Base-by-base conservation (phyloP, 1,140 invertebrate genomes). In the Hyles vespertilio region DNA sequence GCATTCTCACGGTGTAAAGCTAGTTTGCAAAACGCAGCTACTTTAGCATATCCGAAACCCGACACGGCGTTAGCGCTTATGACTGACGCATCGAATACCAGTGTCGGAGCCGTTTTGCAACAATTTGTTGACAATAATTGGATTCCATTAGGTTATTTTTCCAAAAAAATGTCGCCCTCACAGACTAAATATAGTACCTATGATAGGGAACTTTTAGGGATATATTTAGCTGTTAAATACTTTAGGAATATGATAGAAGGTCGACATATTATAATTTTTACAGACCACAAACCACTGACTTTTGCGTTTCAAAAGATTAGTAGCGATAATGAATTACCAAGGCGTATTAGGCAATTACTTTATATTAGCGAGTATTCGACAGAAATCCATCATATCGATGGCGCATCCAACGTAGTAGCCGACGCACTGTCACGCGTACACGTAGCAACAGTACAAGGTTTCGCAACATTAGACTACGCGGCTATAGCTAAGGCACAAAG, bases 1-100 rank as follows among this genome's bases (percentile, higher is more conserved):
- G 68, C 79, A 1, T 86, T 85, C 53, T n/a, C 68, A 11, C 22
- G 68, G 32, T 79, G 71, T 52, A 90, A 89, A 61, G 7, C n/a
- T 3, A 40, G 51, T 33, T 32, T 59, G 5, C 36, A 36, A 48
- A 59, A 40, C 1, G 51, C 58, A n/a, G 49, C 11, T 6, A 36
- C 33, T 32, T 54, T 59, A 33, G 32, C 48, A 0, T 12, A 53
- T 11, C 58, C 58, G 5, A 3, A 3, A n/a, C 8, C 8, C 4
- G 9, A 59, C 36, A 5, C 12, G 8, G 5, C 36, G 5, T 9
- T 53, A 34, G 40, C 52, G 4, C 46, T 77, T 3, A 66, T 67
- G 33, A 64, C 62, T 2, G 81, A 85, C 62, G 50, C 52, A 6
- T 60, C 52, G n/a, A 44, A 60, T 12, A 34, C n/a, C 2, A 48